Percentiles rank a stretch among this genome's conserved stretches.
Evolutionary conservation across 2,113 vertebrate genomes (phyloP).

Genomic region (Lathamus discolor): DNA sequence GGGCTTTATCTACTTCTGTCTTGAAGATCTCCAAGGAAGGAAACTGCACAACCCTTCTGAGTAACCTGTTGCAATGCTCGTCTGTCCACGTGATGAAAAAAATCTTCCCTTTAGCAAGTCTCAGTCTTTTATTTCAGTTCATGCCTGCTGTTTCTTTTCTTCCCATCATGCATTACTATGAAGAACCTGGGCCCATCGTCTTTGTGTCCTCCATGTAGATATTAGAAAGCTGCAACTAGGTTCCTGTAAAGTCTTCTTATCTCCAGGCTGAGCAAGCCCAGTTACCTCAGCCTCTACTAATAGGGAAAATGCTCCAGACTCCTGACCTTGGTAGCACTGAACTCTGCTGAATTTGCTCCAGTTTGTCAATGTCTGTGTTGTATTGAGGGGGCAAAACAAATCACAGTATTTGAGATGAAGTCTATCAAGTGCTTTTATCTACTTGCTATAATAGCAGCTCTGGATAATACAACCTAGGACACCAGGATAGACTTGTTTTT

Average conservation of each 20-base stretch:
- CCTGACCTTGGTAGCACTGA: neutral
- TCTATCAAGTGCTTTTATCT: neutral
- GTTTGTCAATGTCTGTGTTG: neutral
- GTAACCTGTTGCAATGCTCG: neutral
- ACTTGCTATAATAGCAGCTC: neutral
- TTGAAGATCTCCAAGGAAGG: neutral
- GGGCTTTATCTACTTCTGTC: neutral
- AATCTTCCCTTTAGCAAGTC: neutral
- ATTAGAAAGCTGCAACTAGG: neutral
- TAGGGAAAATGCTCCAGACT: neutral
- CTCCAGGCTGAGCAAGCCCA: neutral
- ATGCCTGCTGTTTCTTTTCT: neutral
- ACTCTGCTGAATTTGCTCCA: neutral
- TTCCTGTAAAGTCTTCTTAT: neutral
- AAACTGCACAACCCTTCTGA: neutral
- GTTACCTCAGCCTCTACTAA: neutral
- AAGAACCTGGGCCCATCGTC: rapidly evolving
- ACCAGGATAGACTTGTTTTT: rapidly evolving
- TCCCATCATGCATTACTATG: neutral
- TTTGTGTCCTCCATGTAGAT: neutral
- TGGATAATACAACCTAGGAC: neutral
- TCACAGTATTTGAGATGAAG: neutral
- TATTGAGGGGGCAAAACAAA: neutral
- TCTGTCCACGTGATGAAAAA: neutral
- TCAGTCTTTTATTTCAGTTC: neutral